Base-by-base conservation (phyloP, 2,113 vertebrate species). In the Nansenia antarctica region DNA sequence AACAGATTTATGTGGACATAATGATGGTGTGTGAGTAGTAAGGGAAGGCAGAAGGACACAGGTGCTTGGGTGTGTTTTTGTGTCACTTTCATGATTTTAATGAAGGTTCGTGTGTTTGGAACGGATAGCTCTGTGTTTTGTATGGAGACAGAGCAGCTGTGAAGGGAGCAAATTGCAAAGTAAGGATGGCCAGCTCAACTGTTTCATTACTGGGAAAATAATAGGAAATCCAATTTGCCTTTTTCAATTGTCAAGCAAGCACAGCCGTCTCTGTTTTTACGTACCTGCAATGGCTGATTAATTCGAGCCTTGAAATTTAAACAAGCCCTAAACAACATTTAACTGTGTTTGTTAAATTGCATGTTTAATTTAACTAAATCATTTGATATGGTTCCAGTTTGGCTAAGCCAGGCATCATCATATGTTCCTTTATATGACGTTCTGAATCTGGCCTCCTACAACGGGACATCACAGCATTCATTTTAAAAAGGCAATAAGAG, bases 151-250 rank as follows among this genome's bases (percentile, higher is more conserved):
- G 18, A 15, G 11, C 35, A 77, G 74, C 63, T 79, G 74, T 34
- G 34, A 34, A 69, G 12, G 35, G 45, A 30, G 54, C n/a, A 69
- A 70, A 82, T 65, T 76, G 69, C 74, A 78, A 76, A 80, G 67
- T 82, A 67, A 62, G 57, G 67, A 83, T 84, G 78, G 73, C 70
- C 69, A 74, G 79, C 70, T 81, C 69, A 70, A 65, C 79, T 74
- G 72, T 78, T 77, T 86, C 74, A 81, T 80, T 81, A 71, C 57
- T 9, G 47, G 39, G 55, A 78, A 63, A 35, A 39, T 6, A 74
- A 81, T 57, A 31, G 45, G 75, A 82, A 85, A 83, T 85, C 74
- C 76, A 77, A 83, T 88, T 84, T 78, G 65, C 72, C 49, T 76
- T 20, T 80, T 60, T 63, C 22, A 27, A 59, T 79, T 83, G 79